Base-by-base conservation (phyloP, 2,888 invertebrate genomes). In the Diplolepis rosae region DNA sequence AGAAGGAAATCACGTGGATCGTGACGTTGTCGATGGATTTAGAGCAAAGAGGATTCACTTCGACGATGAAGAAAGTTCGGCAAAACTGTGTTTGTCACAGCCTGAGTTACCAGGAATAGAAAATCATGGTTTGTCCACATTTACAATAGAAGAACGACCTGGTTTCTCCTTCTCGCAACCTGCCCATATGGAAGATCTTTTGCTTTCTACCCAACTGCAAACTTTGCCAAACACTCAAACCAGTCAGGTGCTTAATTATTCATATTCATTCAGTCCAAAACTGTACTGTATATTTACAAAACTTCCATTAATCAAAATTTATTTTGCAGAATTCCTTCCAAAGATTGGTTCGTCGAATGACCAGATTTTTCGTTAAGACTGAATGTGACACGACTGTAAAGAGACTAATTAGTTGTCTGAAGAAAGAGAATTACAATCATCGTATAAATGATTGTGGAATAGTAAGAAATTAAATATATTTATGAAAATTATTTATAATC, bases 131-230 rank as follows among this genome's bases (percentile, higher is more conserved):
- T 65, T 74, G 24, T 65, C 71, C 13, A 75, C 50, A 24, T 71
- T 79, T 52, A 77, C 67, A 32, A 76, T 85, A 5, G 79, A 85
- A 30, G 85, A 86, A 66, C 85, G 84, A 66, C 87, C 89, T 75
- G 89, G 90, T 77, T 91, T 94, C 79, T 93, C 94, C 84, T 96
- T 95, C 91, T 97, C 98, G 32, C 98, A 98, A 89, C 97, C 98
- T 1, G 93, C 93, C 42, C 92, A 93, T 80, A 91, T 95, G 73
- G 96, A 96, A 82, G 94, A 96, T 90, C 90, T 97, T 85, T 90
- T 97, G 82, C 90, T 96, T 15, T 92, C 91, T 80, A 92, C 94
- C 54, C 95, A 95, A 87, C 88, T 93, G 82, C 92, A 92, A 85
- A 90, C 91, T 70, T 91, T 91, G 18, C 88, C 83, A 30, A 35